Evolutionary conservation across 2,888 invertebrate genomes (phyloP).

Genomic region (Agonopterix heracliana): DNA sequence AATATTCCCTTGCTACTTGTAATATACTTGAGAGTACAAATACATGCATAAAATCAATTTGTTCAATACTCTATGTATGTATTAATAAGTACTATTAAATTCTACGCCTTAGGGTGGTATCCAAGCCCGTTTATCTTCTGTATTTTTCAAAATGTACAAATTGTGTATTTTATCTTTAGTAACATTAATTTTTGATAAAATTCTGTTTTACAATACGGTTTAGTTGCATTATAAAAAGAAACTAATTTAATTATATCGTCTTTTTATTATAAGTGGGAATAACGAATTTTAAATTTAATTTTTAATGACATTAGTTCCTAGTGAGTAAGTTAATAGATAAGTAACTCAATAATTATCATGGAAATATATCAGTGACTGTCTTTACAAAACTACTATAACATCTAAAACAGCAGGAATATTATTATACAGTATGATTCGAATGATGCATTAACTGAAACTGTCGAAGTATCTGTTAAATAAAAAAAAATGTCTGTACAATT

Average conservation of each 20-base stretch:
- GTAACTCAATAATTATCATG: slow-evolving; percentile 15
- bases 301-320: slow-evolving; percentile 29
- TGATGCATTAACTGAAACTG: no score
- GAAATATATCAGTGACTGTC: slow-evolving; percentile 8
- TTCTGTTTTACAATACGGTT: neutral
- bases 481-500: no score
- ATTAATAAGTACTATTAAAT: slow-evolving; percentile 15
- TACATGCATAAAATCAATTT: slow-evolving; percentile 33
- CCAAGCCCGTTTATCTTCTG: slow-evolving; percentile 2
- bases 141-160: slow-evolving; percentile 5
- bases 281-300: slow-evolving; percentile 52
- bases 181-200: slow-evolving; percentile 13
- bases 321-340: slow-evolving; percentile 19
- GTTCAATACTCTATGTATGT: slow-evolving; percentile 30
- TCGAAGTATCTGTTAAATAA: no score
- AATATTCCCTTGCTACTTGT: slow-evolving; percentile 30
- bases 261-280: slow-evolving; percentile 31
- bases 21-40: slow-evolving; percentile 54
- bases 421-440: neutral
- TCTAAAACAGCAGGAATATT: slow-evolving; percentile 2
- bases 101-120: slow-evolving; percentile 10
- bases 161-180: slow-evolving; percentile 9
- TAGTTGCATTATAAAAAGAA: neutral
- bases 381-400: slow-evolving; percentile 2
- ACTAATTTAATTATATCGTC: slow-evolving; percentile 15